phyloP scores from a whole-genome alignment of 2,113 vertebrate species.

The Thunnus thynnus region DNA sequence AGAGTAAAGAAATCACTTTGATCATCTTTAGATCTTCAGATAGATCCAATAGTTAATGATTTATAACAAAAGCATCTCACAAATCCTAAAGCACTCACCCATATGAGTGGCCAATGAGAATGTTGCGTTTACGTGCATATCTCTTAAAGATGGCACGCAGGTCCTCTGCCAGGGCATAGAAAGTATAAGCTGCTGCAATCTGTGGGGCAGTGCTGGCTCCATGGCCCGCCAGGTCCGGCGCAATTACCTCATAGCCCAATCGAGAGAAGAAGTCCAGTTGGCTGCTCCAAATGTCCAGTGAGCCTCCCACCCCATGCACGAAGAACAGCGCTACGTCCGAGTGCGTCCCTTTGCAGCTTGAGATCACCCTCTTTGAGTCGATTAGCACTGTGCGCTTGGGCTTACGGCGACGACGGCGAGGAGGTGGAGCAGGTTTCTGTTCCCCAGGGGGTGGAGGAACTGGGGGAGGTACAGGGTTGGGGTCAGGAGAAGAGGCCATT shows the following conservation, averaged over 20 bases:
- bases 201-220: slow-evolving; percentile 92
- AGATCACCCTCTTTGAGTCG: slow-evolving; percentile 91
- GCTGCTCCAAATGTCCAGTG: slow-evolving; percentile 96
- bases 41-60: not conserved
- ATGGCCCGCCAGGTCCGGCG: slow-evolving; percentile 93
- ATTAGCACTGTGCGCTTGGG: slow-evolving; percentile 92
- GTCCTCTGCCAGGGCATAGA: slow-evolving; percentile 96
- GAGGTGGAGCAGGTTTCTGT: slow-evolving; percentile 80
- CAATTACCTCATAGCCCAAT: slow-evolving; percentile 97
- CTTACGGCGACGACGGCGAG: slow-evolving; percentile 85
- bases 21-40: not conserved
- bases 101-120: slow-evolving; percentile 95
- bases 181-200: slow-evolving; percentile 95
- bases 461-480: slow-evolving; percentile 59
- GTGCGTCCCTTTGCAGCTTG: slow-evolving; percentile 93
- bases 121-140: slow-evolving; percentile 93
- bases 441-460: slow-evolving; percentile 50
- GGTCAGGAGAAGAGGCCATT: slow-evolving; percentile 76
- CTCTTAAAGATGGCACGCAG: slow-evolving; percentile 94
- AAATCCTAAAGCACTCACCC: slow-evolving; percentile 85
- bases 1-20: not conserved
- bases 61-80: not conserved
- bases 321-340: slow-evolving; percentile 94
- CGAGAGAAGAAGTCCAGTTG: slow-evolving; percentile 95
- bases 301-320: slow-evolving; percentile 95